A percentile compares a stretch with the other conserved stretches of the same genome.
phyloP scores from a whole-genome alignment of 92 coral and sea anemone species.

The Parazoanthus atlanticus region DNA sequence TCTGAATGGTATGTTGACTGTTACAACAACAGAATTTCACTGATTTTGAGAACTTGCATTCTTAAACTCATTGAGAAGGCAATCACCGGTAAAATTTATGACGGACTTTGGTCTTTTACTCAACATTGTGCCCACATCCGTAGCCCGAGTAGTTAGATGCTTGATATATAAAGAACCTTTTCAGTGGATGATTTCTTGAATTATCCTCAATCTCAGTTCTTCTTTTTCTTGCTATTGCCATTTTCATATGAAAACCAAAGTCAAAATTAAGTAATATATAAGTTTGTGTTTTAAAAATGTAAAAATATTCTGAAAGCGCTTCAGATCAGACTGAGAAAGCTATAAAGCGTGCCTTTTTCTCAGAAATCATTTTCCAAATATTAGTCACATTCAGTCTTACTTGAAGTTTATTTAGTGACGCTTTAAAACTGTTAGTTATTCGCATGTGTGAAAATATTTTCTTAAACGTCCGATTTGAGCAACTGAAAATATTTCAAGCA shows the following conservation, averaged over 20 bases:
- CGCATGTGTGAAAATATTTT: neutral
- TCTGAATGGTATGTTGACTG: neutral
- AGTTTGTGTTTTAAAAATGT: neutral
- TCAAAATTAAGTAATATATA: neutral
- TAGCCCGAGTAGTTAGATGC: neutral
- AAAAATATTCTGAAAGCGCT: neutral
- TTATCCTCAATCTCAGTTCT: neutral
- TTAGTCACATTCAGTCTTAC: neutral
- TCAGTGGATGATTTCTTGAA: neutral
- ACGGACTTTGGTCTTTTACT: neutral
- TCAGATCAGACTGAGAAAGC: neutral
- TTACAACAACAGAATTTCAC: constrained; percentile 7
- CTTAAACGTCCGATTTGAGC: neutral
- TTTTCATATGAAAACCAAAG: neutral
- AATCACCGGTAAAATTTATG: neutral
- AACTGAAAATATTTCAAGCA: neutral
- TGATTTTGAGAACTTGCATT: constrained; percentile 2
- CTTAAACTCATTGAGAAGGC: neutral
- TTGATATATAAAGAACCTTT: neutral
- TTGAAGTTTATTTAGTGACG: neutral
- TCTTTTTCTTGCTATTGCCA: neutral
- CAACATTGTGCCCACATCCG: neutral
- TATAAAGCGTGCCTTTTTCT: neutral
- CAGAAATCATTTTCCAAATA: neutral
- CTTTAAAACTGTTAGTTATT: neutral